Evolutionary conservation across 2,888 invertebrate genomes (phyloP).

Genomic region (Chloromyia formosa): DNA sequence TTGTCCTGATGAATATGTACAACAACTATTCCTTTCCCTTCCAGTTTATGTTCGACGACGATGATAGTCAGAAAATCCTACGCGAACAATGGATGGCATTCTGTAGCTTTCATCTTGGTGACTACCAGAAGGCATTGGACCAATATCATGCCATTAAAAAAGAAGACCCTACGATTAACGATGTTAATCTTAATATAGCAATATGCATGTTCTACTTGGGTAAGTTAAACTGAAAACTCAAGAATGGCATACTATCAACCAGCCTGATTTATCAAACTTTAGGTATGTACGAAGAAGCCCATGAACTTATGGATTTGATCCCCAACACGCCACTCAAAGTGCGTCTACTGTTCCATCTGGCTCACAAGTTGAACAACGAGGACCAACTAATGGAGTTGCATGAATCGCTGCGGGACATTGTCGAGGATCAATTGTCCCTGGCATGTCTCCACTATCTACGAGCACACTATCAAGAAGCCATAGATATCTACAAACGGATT

Average conservation of each 20-base stretch:
- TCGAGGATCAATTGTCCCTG: constrained; percentile 94
- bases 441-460: constrained; percentile 96
- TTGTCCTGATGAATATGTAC: too few relatives aligned
- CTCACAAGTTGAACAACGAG: constrained; percentile 93
- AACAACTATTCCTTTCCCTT: too few relatives aligned
- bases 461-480: constrained; percentile 97
- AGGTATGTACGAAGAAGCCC: constrained; percentile 74
- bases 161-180: constrained; percentile 68
- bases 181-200: constrained; percentile 81
- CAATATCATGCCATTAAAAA: constrained; percentile 71
- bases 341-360: constrained; percentile 88
- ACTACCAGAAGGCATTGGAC: constrained; percentile 84
- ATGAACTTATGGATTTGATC: constrained; percentile 72
- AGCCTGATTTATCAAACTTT: constrained; percentile 46
- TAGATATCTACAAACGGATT: constrained; percentile 96
- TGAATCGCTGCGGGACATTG: constrained; percentile 82
- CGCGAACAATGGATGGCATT: constrained; percentile 90
- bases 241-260: not conserved
- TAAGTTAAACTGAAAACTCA: constrained; percentile 58
- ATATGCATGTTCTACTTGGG: constrained; percentile 97
- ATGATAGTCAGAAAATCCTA: constrained; percentile 58
- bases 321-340: constrained; percentile 74
- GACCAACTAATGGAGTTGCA: constrained; percentile 84
- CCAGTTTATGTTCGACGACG: constrained; percentile 52
- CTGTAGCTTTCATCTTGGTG: constrained; percentile 94